Conservation (phyloP, 2,888 invertebrate species). For the Conomelus anceps region DNA sequence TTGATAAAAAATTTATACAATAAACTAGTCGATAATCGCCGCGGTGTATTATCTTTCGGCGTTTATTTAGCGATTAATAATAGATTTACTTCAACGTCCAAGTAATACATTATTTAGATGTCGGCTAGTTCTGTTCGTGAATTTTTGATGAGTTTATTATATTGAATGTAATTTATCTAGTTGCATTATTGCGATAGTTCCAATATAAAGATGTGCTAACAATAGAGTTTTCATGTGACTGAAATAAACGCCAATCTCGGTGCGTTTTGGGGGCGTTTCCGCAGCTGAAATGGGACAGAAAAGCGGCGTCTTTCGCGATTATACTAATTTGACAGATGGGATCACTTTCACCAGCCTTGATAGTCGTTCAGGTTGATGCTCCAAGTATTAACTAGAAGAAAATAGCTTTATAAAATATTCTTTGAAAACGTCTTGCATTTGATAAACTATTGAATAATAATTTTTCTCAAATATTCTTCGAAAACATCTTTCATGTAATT, state of each 20-base stretch:
- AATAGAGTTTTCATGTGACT: neutral
- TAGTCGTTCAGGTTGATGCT: neutral
- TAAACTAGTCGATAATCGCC: neutral
- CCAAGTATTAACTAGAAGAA: neutral
- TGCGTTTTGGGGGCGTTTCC: neutral
- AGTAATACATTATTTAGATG: neutral
- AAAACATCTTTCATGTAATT: too few relatives aligned
- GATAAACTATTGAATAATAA: neutral
- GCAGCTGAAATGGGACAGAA: neutral
- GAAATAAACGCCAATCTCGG: neutral
- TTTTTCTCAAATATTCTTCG: too few relatives aligned
- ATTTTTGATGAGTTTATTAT: neutral
- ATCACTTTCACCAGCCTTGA: neutral
- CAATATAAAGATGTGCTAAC: neutral
- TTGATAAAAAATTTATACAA: neutral
- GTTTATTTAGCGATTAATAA: neutral
- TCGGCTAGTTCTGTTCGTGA: neutral
- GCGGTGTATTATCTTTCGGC: neutral
- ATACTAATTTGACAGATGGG: neutral
- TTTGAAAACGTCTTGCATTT: neutral
- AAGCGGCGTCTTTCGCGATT: neutral
- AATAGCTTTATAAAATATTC: neutral
- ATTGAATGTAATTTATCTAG: neutral
- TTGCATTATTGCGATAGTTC: neutral
- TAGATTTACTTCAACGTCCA: neutral